These are phyloP conservation scores for Euthynnus affinis DNA, from an alignment of 2,797 vertebrate species.

Conservation along the genomic window DNA sequence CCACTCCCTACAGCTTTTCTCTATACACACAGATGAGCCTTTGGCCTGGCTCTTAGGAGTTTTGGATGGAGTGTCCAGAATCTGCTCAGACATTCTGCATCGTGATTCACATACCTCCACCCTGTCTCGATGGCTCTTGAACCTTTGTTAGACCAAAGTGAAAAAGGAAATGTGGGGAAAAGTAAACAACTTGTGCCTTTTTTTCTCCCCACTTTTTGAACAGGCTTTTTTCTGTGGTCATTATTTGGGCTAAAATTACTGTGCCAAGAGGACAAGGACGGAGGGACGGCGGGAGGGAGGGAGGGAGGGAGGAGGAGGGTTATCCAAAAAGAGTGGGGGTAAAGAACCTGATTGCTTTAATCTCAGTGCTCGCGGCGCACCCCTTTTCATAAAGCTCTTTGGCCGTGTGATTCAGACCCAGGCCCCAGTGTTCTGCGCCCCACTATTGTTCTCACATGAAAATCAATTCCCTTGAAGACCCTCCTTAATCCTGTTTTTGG, in stretches of 20 bases:
- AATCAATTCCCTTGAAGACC: slow-evolving; percentile 99
- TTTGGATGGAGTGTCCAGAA: slow-evolving; percentile 62
- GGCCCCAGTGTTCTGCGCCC: slow-evolving; percentile 89
- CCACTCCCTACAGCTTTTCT: slow-evolving; percentile 63
- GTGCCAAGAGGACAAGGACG: slow-evolving; percentile 67
- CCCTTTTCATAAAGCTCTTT: slow-evolving; percentile 95
- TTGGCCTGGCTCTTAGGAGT: slow-evolving; percentile 72
- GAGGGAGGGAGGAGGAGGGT: slow-evolving; percentile 49
- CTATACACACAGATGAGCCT: slow-evolving; percentile 72
- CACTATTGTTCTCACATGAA: slow-evolving; percentile 99
- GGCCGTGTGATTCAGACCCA: slow-evolving; percentile 95
- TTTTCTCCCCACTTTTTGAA: slow-evolving; percentile 51
- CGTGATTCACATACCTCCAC: slow-evolving; percentile 57
- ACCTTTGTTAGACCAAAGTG: slow-evolving; percentile 73
- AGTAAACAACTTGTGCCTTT: slow-evolving; percentile 76
- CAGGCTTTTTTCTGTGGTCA: slow-evolving; percentile 72
- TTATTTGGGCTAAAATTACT: slow-evolving; percentile 78
- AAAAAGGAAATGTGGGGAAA: slow-evolving; percentile 72
- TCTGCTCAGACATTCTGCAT: slow-evolving; percentile 56
- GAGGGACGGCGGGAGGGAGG: slow-evolving; percentile 36
- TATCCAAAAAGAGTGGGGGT: slow-evolving; percentile 83
- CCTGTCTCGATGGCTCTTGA: slow-evolving; percentile 59
- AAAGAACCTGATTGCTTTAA: slow-evolving; percentile 94
- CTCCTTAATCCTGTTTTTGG: slow-evolving; percentile 99
- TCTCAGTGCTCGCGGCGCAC: slow-evolving; percentile 94